Evolutionary conservation across 2,888 invertebrate species (phyloP).

Genomic region (Tipula confusa): DNA sequence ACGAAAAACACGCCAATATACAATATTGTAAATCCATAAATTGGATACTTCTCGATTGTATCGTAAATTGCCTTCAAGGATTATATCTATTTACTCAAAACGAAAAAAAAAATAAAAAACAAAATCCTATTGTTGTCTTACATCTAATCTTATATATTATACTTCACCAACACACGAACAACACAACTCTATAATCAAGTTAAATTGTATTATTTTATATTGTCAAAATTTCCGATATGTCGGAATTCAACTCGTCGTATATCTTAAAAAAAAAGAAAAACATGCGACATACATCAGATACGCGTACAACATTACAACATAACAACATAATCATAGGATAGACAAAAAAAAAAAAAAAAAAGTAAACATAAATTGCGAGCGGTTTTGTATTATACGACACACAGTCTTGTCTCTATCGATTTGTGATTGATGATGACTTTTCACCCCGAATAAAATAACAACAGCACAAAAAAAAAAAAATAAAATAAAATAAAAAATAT

Average conservation of each 20-base stretch:
- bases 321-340: background rate
- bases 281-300: background rate
- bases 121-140: constrained; percentile 14
- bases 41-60: background rate
- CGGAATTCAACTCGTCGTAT: background rate
- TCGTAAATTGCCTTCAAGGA: constrained; percentile 12
- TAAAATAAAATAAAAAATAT: no score
- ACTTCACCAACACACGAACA: no score
- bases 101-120: no score
- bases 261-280: background rate
- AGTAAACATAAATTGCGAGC: no score
- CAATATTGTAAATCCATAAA: constrained; percentile 25
- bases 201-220: constrained; percentile 13
- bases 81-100: background rate
- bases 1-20: background rate
- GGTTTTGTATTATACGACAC: background rate
- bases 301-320: background rate
- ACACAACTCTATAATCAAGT: constrained; percentile 7
- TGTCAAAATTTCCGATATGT: background rate
- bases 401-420: background rate
- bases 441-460: background rate
- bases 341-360: background rate
- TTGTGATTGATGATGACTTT: constrained; percentile 25
- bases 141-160: constrained; percentile 3
- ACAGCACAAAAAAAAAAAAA: background rate